These are phyloP conservation scores for Platyura marginata DNA, from an alignment of 1,140 invertebrate species.

Conservation along the genomic window DNA sequence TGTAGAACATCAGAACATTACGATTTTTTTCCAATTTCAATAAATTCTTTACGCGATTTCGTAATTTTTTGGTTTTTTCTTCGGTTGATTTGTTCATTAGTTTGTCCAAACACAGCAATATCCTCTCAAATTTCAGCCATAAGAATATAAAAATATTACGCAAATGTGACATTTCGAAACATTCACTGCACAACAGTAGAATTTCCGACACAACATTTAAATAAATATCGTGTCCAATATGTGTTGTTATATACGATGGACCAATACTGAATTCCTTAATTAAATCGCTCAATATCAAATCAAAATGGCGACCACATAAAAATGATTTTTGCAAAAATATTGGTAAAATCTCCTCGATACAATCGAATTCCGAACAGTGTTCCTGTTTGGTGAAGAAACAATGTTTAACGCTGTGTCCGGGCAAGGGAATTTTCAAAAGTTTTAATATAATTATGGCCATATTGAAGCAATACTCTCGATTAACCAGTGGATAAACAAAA, in stretches of 20 bases:
- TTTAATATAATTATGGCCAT: conserved; percentile 32
- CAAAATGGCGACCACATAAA: conserved; percentile 7
- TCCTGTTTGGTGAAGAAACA: conserved; percentile 17
- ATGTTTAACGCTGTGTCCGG: conserved; percentile 25
- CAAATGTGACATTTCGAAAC: conserved; percentile 17
- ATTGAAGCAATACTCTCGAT: conserved; percentile 28
- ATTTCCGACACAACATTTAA: conserved; percentile 27
- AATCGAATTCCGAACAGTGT: conserved; percentile 22
- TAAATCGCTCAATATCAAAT: conserved; percentile 7
- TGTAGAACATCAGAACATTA: conserved; percentile 34
- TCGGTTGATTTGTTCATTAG: conserved; percentile 21
- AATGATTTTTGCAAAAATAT: conserved; percentile 5
- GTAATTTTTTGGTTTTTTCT: conserved; percentile 27
- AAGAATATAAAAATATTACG: conserved; percentile 31
- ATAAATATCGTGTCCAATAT: conserved; percentile 38
- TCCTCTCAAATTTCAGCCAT: conserved; percentile 38
- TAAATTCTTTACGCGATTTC: conserved; percentile 31
- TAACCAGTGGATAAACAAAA: conserved; percentile 40
- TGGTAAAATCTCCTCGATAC: conserved; percentile 23
- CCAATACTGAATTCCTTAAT: conserved; percentile 22
- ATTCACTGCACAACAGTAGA: conserved; percentile 22
- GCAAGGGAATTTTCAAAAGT: conserved; percentile 35
- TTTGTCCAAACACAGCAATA: conserved; percentile 30
- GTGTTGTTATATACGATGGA: conserved; percentile 35
- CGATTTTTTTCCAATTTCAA: conserved; percentile 31